Conservation (phyloP, 2,888 invertebrate species). For the Drosophila planitibia region DNA sequence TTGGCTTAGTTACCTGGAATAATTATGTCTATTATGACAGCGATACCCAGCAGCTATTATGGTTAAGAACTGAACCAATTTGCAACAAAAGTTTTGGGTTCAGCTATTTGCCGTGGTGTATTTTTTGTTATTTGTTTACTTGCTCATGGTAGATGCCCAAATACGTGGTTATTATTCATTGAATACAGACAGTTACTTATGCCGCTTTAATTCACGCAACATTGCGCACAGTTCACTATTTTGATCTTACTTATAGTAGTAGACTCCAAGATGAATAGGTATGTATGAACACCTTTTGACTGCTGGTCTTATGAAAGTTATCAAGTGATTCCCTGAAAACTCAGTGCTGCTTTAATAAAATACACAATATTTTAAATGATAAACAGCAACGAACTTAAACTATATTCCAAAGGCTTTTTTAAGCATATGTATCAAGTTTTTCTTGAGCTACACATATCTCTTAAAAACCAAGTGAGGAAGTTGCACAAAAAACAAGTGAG, state of each 20-base stretch:
- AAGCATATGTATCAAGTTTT: neutral
- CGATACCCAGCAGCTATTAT: conserved; percentile 57
- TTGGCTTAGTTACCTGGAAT: conserved; percentile 37
- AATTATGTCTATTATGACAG: conserved; percentile 54
- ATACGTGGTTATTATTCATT: conserved; percentile 25
- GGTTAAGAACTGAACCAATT: conserved; percentile 48
- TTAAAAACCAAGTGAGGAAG: neutral
- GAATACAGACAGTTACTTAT: conserved; percentile 29
- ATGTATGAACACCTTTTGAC: neutral
- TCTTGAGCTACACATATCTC: neutral
- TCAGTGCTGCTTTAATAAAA: neutral
- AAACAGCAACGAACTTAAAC: neutral
- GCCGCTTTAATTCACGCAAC: conserved; percentile 37
- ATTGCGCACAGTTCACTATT: conserved; percentile 17
- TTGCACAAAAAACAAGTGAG: neutral
- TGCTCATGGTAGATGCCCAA: conserved; percentile 46
- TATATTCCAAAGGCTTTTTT: neutral
- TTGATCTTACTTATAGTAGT: conserved; percentile 25
- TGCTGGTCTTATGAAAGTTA: neutral
- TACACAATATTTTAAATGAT: neutral
- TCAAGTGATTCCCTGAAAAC: neutral
- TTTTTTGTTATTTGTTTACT: conserved; percentile 22
- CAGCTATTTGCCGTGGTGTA: conserved; percentile 3
- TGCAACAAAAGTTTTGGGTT: conserved; percentile 10
- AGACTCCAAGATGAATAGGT: neutral